Evolutionary conservation across 2,888 invertebrate species (phyloP).

Genomic region (Nomada goodeniana): DNA sequence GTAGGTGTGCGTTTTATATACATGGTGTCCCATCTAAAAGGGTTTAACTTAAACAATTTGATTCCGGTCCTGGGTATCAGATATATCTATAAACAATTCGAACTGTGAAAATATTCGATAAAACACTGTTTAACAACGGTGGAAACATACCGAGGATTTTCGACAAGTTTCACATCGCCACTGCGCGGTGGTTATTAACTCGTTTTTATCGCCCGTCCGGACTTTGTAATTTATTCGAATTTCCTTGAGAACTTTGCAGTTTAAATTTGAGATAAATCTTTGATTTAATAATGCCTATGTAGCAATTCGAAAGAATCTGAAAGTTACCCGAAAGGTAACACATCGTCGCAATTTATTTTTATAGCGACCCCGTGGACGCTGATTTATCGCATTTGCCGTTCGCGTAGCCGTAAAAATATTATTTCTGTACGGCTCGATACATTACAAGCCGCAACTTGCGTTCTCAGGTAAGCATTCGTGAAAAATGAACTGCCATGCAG

Average conservation of each 20-base stretch:
- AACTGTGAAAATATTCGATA: too few relatives aligned
- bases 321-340: slow-evolving; percentile 1
- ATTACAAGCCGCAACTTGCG: not conserved
- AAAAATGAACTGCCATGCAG: slow-evolving; percentile 19
- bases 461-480: not conserved
- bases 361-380: slow-evolving; percentile 13
- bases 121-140: too few relatives aligned
- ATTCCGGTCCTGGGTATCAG: not conserved
- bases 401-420: slow-evolving; percentile 28
- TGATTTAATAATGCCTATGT: not conserved
- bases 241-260: not conserved
- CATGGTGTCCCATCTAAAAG: too few relatives aligned
- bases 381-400: slow-evolving; percentile 32
- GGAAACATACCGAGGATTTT: too few relatives aligned
- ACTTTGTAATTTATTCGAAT: too few relatives aligned
- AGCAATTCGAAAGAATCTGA: not conserved
- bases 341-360: slow-evolving; percentile 30
- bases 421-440: slow-evolving; percentile 15
- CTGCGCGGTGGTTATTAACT: too few relatives aligned
- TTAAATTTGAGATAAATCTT: too few relatives aligned
- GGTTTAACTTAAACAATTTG: not conserved
- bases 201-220: too few relatives aligned
- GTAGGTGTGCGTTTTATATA: too few relatives aligned
- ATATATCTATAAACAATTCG: too few relatives aligned
- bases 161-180: too few relatives aligned